Conservation (phyloP, 2,888 invertebrate species). For the Eupeodes latifasciatus region DNA sequence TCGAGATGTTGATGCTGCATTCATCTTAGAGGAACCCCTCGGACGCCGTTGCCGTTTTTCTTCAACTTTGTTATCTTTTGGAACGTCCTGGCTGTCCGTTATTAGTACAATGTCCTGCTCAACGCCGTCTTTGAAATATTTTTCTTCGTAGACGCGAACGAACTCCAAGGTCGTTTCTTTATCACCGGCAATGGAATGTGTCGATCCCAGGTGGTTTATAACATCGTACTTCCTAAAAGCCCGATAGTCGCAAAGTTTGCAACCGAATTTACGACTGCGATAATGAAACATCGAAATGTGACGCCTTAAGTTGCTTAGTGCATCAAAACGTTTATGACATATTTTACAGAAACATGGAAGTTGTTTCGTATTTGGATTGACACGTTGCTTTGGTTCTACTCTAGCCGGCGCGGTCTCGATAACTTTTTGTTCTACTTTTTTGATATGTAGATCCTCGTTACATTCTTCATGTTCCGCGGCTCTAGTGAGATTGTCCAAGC, state of each 20-base stretch:
- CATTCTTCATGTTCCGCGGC: constrained; percentile 77
- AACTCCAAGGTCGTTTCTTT: constrained; percentile 84
- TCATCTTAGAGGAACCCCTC: constrained; percentile 75
- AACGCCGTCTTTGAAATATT: constrained; percentile 82
- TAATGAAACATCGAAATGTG: constrained; percentile 84
- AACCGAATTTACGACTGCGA: constrained; percentile 88
- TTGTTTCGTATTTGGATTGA: constrained; percentile 77
- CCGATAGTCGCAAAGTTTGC: constrained; percentile 89
- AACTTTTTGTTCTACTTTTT: constrained; percentile 43
- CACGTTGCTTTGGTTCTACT: constrained; percentile 51
- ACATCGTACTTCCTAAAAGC: constrained; percentile 88
- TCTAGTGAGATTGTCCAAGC: constrained; percentile 80
- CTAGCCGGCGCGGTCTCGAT: constrained; percentile 18
- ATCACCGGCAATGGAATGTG: constrained; percentile 86
- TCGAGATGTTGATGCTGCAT: constrained; percentile 43
- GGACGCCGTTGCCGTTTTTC: constrained; percentile 74
- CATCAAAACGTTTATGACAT: constrained; percentile 83
- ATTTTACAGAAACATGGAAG: constrained; percentile 83
- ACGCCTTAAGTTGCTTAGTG: constrained; percentile 83
- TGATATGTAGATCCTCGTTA: constrained; percentile 49
- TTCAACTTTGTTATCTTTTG: constrained; percentile 58
- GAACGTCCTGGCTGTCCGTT: constrained; percentile 77
- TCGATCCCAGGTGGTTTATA: constrained; percentile 87
- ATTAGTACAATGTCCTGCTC: constrained; percentile 82
- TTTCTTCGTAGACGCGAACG: constrained; percentile 81